phyloP scores from a whole-genome alignment of 1,140 invertebrate genomes.

The Cydia splendana region DNA sequence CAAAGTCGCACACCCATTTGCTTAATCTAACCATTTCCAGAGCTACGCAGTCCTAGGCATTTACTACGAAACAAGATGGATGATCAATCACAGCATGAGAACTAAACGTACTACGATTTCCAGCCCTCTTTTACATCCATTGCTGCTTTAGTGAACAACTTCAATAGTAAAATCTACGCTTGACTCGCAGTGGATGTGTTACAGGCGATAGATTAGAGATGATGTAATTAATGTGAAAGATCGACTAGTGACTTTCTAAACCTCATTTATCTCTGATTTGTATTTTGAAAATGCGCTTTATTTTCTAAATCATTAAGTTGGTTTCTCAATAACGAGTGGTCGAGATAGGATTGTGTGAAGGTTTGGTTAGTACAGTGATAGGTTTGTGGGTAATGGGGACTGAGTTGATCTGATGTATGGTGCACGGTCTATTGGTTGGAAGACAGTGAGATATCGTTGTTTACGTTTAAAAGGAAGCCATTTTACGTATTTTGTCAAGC shows the following conservation, averaged over 20 bases:
- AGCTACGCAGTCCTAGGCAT: slow-evolving; percentile 3
- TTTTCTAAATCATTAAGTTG: background rate
- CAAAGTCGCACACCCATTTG: slow-evolving; percentile 11
- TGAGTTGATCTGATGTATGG: slow-evolving; percentile 11
- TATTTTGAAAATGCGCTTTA: background rate
- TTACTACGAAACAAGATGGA: slow-evolving; percentile 17
- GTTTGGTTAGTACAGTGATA: background rate
- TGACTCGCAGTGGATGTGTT: background rate
- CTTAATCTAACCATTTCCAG: slow-evolving; percentile 9
- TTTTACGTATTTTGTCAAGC: background rate
- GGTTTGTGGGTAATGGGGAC: background rate
- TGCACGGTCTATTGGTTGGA: background rate
- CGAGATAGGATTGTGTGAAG: background rate
- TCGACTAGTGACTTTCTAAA: background rate
- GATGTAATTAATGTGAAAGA: slow-evolving; percentile 17
- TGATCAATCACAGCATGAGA: background rate
- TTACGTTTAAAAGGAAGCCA: background rate
- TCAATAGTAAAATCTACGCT: background rate
- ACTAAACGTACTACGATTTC: background rate
- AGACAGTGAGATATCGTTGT: slow-evolving; percentile 11
- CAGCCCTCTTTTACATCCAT: background rate
- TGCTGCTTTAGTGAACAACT: background rate
- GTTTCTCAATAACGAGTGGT: background rate
- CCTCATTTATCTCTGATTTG: background rate
- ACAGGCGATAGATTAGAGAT: background rate